Evolutionary conservation across 2,113 vertebrate genomes (phyloP).

Genomic region (Proteles cristata): DNA sequence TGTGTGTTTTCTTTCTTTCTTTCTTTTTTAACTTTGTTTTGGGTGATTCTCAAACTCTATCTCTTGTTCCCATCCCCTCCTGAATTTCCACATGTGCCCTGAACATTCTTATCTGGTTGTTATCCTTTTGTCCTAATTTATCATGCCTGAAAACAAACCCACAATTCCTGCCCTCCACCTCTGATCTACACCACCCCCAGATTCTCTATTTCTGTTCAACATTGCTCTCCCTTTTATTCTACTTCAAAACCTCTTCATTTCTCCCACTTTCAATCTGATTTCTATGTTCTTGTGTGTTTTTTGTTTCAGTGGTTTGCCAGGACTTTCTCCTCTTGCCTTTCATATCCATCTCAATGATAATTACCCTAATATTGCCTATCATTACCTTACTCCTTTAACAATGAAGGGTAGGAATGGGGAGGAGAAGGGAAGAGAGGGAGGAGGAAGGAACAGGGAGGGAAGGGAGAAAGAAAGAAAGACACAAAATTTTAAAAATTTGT

Average conservation of each 20-base stretch:
- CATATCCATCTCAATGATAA: neutral
- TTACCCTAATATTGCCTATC: neutral
- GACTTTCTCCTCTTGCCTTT: neutral
- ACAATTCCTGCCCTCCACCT: neutral
- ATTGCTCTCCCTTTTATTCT: neutral
- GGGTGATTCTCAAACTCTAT: neutral
- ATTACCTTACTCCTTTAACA: neutral
- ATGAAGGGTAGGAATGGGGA: neutral
- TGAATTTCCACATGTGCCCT: neutral
- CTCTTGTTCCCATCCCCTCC: neutral
- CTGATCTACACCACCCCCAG: neutral
- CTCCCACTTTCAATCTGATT: neutral
- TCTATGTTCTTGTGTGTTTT: neutral
- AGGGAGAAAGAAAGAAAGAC: neutral
- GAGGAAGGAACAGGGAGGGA: rapidly evolving
- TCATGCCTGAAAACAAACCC: neutral
- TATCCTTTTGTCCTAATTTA: neutral
- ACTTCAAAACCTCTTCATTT: neutral
- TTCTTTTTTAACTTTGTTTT: neutral
- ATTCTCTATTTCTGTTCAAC: neutral
- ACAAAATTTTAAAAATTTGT: neutral
- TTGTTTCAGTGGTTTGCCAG: neutral
- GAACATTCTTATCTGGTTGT: neutral
- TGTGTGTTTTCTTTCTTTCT: neutral
- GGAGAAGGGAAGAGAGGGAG: rapidly evolving